Evolutionary conservation across 2,888 invertebrate genomes (phyloP), one percentile per base, ranked within the genome.

Genomic region (Stenichneumon culpator): DNA sequence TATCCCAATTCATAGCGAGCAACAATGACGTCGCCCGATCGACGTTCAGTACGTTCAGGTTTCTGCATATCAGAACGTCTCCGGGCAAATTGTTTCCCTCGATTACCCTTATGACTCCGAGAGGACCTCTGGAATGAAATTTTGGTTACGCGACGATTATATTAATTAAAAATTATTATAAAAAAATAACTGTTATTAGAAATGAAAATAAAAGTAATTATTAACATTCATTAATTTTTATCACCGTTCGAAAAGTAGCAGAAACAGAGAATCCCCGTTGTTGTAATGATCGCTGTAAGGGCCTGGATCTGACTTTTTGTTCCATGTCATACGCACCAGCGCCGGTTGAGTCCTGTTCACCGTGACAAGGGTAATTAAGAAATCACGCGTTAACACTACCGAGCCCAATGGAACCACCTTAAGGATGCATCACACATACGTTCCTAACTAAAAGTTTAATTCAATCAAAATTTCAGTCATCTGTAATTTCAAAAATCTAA

Each of bases 1-100:
- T 95, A 88, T 97, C 97, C 98, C 98, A 98, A 93, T 97, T 97
- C 94, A 98, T 95, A 2, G 96, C 95, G 0, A 95, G 92, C 0
- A 96, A 93, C 47, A 97, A 93, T 88, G 96, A 96, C 14, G 97
- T 96, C 3, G 97, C 97, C 89, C 96, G 96, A 88, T 97, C 96
- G 14, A 96, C 94, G 90, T 96, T 96, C 88, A 95, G 95, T 74
- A 95, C 93, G 69, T 95, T 95, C 83, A 97, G 93, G 93, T 97
- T 97, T 90, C 96, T 95, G 87, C 95, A 95, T 52, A 96, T 94
- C 69, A 97, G 93, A 50, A 95, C 95, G 87, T 96, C 95, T 1
- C 95, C 95, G 2, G 96, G 95, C n/a, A 96, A 93, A 84, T 93
- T 94, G 88, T 94, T 93, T 39, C 95, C 95, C 82, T 95, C 95